Evolutionary conservation across 2,113 vertebrate genomes (phyloP).

Genomic region (Trichechus manatus): DNA sequence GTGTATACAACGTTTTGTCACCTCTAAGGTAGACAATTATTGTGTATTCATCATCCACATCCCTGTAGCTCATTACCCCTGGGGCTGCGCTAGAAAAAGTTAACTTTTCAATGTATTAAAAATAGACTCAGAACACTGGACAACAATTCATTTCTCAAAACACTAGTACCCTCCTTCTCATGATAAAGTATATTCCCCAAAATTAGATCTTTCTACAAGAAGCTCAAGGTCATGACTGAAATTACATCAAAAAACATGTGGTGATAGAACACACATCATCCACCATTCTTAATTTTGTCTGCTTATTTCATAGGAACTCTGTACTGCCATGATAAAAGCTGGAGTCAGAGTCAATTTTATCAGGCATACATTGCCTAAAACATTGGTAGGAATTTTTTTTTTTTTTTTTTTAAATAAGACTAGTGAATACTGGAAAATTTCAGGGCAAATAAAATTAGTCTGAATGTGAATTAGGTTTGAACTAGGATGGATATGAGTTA

Average conservation of each 20-base stretch:
- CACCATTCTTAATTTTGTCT: not conserved
- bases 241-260: not conserved
- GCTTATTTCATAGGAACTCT: not conserved
- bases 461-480: not conserved
- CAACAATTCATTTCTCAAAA: conserved; percentile 46
- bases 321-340: not conserved
- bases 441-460: not conserved
- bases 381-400: not conserved
- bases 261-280: not conserved
- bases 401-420: not conserved
- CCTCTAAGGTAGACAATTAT: conserved; percentile 30
- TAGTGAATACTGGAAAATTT: conserved; percentile 28
- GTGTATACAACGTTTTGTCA: conserved; percentile 17
- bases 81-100: not conserved
- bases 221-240: not conserved
- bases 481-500: not conserved
- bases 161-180: not conserved
- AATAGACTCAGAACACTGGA: conserved; percentile 14
- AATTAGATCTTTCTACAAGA: conserved; percentile 8
- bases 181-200: conserved; percentile 32
- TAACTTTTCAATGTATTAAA: not conserved
- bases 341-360: not conserved
- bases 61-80: not conserved
- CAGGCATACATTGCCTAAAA: not conserved
- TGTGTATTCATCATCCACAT: conserved; percentile 11